phyloP scores from a whole-genome alignment of 2,888 invertebrate species.

The Pemphredon lugubris region DNA sequence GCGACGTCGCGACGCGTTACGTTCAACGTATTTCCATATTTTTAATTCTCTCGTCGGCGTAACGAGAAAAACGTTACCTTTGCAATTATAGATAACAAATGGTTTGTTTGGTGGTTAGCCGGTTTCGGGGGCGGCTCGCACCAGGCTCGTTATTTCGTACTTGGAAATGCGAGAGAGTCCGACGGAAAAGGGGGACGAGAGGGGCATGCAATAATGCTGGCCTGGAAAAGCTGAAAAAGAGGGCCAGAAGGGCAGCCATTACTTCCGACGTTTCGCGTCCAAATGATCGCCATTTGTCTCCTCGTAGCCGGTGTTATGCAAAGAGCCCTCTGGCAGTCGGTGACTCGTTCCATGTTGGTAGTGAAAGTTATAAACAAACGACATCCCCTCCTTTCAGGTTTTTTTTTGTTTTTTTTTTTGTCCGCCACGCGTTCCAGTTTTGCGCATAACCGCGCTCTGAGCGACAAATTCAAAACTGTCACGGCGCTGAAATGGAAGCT shows the following conservation, averaged over 20 bases:
- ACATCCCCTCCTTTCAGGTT: not conserved
- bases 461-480: too few species aligned
- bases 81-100: conserved; percentile 66
- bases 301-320: conserved; percentile 65
- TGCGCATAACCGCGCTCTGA: not conserved
- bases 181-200: conserved; percentile 30
- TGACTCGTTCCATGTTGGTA: conserved; percentile 52
- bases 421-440: not conserved
- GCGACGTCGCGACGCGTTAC: conserved; percentile 26
- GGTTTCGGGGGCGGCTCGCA: conserved; percentile 31
- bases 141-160: conserved; percentile 57
- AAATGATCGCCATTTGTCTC: conserved; percentile 71
- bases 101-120: conserved; percentile 59
- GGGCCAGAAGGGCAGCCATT: conserved; percentile 67
- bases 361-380: conserved; percentile 64
- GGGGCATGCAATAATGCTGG: conserved; percentile 58
- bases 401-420: too few species aligned
- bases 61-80: conserved; percentile 58
- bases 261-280: conserved; percentile 68
- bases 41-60: conserved; percentile 41
- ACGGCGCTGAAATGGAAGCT: too few species aligned
- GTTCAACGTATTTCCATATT: conserved; percentile 51
- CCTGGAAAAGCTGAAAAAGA: conserved; percentile 69
- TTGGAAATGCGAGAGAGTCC: conserved; percentile 45
- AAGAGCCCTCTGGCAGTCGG: conserved; percentile 61